Percentiles rank a stretch among this genome's conserved stretches.
Conservation (phyloP, 2,888 invertebrate species). For the Heliconius charithonia region DNA sequence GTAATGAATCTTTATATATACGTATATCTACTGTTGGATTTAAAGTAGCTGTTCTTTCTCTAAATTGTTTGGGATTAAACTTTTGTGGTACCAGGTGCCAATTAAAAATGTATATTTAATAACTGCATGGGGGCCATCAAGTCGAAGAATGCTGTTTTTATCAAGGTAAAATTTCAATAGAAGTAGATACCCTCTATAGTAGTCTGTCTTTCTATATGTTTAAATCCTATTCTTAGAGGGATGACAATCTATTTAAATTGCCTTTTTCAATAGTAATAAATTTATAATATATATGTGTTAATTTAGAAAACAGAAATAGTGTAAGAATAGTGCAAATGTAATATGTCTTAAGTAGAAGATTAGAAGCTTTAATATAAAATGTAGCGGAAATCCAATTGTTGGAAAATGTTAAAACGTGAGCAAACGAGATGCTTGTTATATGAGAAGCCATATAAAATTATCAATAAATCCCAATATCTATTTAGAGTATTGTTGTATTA, state of each 20-base stretch:
- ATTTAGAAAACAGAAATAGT: neutral
- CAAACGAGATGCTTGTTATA: neutral
- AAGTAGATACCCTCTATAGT: slow-evolving; percentile 19
- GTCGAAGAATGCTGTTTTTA: slow-evolving; percentile 71
- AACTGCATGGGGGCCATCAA: slow-evolving; percentile 80
- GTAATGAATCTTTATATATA: slow-evolving; percentile 50
- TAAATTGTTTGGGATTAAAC: slow-evolving; percentile 29
- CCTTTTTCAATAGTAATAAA: neutral
- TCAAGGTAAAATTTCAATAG: slow-evolving; percentile 62
- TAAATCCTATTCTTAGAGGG: neutral
- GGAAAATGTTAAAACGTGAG: neutral
- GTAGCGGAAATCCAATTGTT: neutral
- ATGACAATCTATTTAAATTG: neutral
- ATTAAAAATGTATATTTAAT: slow-evolving; percentile 55
- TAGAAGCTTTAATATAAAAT: neutral
- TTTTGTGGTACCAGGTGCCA: slow-evolving; percentile 41
- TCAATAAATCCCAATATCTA: neutral
- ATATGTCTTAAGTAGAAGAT: neutral
- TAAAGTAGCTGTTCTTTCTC: slow-evolving; percentile 20
- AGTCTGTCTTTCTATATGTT: slow-evolving; percentile 10
- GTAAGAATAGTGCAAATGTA: neutral
- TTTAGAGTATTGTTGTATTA: neutral
- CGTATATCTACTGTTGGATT: slow-evolving; percentile 55
- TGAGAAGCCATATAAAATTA: neutral
- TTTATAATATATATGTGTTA: neutral